Base-by-base conservation (phyloP, 2,888 invertebrate genomes). In the Halictus ligatus region DNA sequence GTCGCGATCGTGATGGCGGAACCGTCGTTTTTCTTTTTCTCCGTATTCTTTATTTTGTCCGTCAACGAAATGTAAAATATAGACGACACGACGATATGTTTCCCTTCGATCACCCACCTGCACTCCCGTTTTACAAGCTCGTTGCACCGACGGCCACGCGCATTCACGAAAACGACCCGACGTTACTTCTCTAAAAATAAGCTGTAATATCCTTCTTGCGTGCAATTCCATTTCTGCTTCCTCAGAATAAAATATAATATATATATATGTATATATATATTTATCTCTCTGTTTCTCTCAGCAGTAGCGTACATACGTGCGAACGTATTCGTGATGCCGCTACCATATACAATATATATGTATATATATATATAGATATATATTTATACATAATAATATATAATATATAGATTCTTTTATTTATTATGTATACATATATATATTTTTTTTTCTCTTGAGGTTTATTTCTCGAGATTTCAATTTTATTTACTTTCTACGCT, bases 171-270 rank as follows among this genome's bases (percentile, higher is more conserved):
- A 60, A 82, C 86, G 79, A 89, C 75, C 79, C 80, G 71, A 81
- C 72, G 60, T 90, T 86, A 82, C 81, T 87, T 81, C 40, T 90
- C 90, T 90, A 90, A 81, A 89, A 90, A 89, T 90, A 90, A 90
- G 90, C 90, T 86, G 76, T 78, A 82, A 85, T 81, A 80, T 84
- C 78, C 75, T 77, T 86, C 81, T 90, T 81, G 84, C 89, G 88
- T 90, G 88, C 90, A 90, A 90, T 90, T 90, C 90, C 90, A 87
- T 90, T 80, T 87, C 72, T 84, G 85, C 89, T 84, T 84, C 72
- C 40, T 76, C 83, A 76, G 87, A 78, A 81, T 84, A 88, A 89
- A 90, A 89, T 88, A 90, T 88, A 89, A 88, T 88, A 89, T 85
- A 86, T 84, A 35, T 35, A 35, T 81, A 46, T 81, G 18, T 75